Evolutionary conservation across 92 coral and sea anemone genomes (phyloP).

Genomic region (Heteractis magnifica): DNA sequence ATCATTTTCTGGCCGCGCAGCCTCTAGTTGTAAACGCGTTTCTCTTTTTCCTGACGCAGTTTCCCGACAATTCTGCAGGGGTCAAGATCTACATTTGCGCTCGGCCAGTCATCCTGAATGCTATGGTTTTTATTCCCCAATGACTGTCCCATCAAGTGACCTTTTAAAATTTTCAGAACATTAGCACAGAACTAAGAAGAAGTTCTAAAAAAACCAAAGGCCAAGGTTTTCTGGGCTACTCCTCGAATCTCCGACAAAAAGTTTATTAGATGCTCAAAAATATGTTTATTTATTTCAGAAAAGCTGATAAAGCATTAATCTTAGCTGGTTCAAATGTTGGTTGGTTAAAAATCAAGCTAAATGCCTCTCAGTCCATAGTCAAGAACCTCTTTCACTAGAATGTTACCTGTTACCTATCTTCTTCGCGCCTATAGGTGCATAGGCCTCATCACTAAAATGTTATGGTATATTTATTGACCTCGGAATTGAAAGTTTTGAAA

Average conservation of each 20-base stretch:
- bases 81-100: background rate
- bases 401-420: too few species aligned
- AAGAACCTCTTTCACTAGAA: too few species aligned
- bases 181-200: background rate
- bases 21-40: background rate
- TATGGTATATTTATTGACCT: too few species aligned
- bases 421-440: background rate
- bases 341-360: background rate
- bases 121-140: background rate
- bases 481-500: too few species aligned
- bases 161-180: background rate
- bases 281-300: too few species aligned
- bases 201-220: background rate
- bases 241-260: too few species aligned
- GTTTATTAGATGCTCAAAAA: too few species aligned
- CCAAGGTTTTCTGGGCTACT: background rate
- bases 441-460: too few species aligned
- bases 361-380: background rate
- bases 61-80: background rate
- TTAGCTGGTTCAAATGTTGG: background rate
- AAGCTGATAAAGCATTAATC: background rate
- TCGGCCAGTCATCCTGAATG: background rate
- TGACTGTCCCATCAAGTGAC: background rate
- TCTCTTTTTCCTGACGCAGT: background rate
- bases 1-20: constrained; percentile 1